Conservation (phyloP, 2,888 invertebrate genomes). For the Globia sparganii region DNA sequence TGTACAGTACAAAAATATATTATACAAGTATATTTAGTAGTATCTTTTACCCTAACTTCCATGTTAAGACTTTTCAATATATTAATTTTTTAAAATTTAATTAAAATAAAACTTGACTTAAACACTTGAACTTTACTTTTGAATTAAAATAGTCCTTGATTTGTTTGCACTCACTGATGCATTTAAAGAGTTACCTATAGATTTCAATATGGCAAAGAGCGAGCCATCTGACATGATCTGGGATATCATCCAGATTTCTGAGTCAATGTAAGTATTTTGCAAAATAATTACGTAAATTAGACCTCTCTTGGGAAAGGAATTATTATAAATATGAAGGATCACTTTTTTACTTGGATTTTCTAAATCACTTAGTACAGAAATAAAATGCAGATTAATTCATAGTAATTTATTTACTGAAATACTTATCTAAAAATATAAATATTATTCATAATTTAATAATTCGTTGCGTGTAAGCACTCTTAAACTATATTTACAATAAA, state of each 20-base stretch:
- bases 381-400: constrained; percentile 51
- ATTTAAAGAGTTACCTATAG: too few relatives aligned
- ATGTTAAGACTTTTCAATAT: neutral
- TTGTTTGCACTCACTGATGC: neutral
- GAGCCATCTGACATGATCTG: fast-evolving
- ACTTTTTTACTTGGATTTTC: neutral
- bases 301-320: neutral
- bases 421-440: constrained; percentile 78
- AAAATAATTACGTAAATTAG: neutral
- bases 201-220: neutral
- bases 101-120: too few relatives aligned
- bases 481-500: constrained; percentile 69
- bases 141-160: neutral
- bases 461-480: constrained; percentile 71
- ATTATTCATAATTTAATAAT: constrained; percentile 81
- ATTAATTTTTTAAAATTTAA: too few relatives aligned
- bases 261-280: neutral
- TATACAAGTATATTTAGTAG: too few relatives aligned
- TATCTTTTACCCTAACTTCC: neutral
- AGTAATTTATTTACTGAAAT: constrained; percentile 75
- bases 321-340: too few relatives aligned
- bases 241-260: neutral
- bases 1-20: too few relatives aligned
- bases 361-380: constrained; percentile 5
- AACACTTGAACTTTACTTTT: too few relatives aligned